Base-by-base conservation (phyloP, 2,797 vertebrate genomes). In the Acanthis flammea region DNA sequence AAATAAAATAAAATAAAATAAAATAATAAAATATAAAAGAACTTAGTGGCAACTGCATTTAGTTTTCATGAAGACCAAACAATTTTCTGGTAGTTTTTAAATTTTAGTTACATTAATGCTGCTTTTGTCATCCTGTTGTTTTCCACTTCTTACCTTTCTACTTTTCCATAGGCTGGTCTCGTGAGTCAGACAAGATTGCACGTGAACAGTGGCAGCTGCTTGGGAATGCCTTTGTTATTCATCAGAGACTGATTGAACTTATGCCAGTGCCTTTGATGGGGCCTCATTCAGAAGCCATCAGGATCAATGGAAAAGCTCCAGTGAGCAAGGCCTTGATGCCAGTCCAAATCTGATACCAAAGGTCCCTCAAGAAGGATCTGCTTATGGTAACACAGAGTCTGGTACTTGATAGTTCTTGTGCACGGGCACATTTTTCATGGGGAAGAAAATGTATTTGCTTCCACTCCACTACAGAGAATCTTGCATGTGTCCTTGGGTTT, bases 181-280 rank as follows among this genome's bases (percentile, higher is more conserved):
- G 44, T 65, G 47, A 50, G 21, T 81, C 66, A 66, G 66, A 33
- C 17, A 77, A 55, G 66, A 21, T 15, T 31, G 48, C 44, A 42
- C 0, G 0, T 85, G 81, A 87, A 47, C 1, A 1, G 35, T 42
- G 70, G 58, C 58, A 88, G 41, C 33, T 0, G 0, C 37, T 63
- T 67, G 65, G 61, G 73, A 89, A 87, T 86, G 35, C 11, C 9
- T 81, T 62, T 75, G 24, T 31, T 76, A 48, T 66, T 88, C 80
- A 71, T 72, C 75, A 83, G 70, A 74, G 50, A 45, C 47, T 0
- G 0, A 51, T 57, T 88, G 66, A 93, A 78, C 7, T 0, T 19
- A 18, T 12, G 73, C 72, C 70, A 75, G 31, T 18, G 54, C 58
- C 57, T 94, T 66, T 77, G 50, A 75, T 44, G 41, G 22, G 16